These are phyloP conservation scores for Octopus sinensis DNA, from an alignment of 1,140 invertebrate species.

Conservation along the genomic window DNA sequence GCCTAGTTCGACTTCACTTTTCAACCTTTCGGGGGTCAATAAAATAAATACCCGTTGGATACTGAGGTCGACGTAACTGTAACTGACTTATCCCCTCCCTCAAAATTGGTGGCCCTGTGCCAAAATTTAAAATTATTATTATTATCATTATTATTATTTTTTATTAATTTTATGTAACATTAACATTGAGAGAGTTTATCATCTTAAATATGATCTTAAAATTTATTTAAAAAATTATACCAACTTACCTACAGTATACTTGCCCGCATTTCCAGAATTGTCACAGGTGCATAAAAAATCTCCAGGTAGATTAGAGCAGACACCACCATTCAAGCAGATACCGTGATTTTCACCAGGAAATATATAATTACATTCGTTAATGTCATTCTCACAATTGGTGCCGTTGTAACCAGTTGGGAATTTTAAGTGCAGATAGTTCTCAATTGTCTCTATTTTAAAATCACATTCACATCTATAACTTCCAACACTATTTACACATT, in stretches of 20 bases:
- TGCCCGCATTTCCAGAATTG: constrained; percentile 14
- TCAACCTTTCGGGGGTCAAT: too few relatives aligned
- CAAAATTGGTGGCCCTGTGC: too few relatives aligned
- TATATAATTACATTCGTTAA: constrained; percentile 37
- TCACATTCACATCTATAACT: constrained; percentile 71
- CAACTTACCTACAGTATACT: constrained; percentile 27
- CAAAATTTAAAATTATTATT: too few relatives aligned
- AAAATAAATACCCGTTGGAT: too few relatives aligned
- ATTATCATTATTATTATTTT: too few relatives aligned
- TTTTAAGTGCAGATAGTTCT: not conserved
- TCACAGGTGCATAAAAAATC: constrained; percentile 28
- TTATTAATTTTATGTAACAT: too few relatives aligned
- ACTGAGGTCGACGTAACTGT: too few relatives aligned
- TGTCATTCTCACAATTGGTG: constrained; percentile 39
- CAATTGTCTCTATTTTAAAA: not conserved
- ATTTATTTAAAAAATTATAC: not conserved
- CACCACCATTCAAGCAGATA: constrained; percentile 36
- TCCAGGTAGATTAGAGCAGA: constrained; percentile 32
- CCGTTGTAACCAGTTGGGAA: constrained; percentile 30
- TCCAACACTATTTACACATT: constrained; percentile 59
- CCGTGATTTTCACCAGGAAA: constrained; percentile 16
- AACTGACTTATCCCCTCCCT: too few relatives aligned
- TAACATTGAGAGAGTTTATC: too few relatives aligned
- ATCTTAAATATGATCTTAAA: not conserved
- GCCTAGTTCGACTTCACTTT: too few relatives aligned